Percentiles rank a stretch among this genome's conserved stretches.
These are phyloP conservation scores for Trichonephila inaurata DNA, from an alignment of 1,140 invertebrate genomes.

Conservation along the genomic window DNA sequence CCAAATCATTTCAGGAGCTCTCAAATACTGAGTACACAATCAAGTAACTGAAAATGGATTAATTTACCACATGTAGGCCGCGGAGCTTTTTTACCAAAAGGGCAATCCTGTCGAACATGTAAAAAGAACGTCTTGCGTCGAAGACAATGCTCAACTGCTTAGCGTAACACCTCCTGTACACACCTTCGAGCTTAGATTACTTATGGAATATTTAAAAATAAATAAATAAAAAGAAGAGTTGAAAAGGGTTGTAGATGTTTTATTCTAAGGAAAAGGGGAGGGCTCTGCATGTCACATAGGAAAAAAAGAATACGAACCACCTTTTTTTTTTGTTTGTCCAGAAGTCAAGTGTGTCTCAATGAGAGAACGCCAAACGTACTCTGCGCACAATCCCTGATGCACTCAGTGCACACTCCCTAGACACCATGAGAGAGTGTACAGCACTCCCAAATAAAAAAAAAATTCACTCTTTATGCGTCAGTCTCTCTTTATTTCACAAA, in stretches of 20 bases:
- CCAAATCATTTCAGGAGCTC: background rate
- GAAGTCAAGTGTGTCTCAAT: slow-evolving; percentile 1
- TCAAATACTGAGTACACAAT: too few species aligned
- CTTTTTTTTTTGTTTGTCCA: background rate
- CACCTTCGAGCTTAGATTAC: slow-evolving; percentile 56
- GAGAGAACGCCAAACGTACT: slow-evolving; percentile 30
- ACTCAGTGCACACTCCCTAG: slow-evolving; percentile 19
- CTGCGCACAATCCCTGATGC: slow-evolving; percentile 64
- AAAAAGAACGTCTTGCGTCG: background rate
- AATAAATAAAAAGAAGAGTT: background rate
- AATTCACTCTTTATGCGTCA: slow-evolving; percentile 34
- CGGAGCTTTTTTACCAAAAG: background rate
- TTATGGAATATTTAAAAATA: background rate
- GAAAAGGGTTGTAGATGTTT: background rate
- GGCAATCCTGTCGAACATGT: background rate
- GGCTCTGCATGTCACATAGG: background rate
- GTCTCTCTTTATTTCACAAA: background rate
- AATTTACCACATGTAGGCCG: background rate
- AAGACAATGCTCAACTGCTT: slow-evolving; percentile 30
- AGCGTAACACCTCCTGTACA: background rate
- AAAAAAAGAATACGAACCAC: background rate
- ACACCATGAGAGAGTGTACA: slow-evolving; percentile 50
- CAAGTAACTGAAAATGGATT: too few species aligned
- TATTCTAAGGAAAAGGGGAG: background rate
- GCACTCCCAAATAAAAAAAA: slow-evolving; percentile 59